Base-by-base conservation (phyloP, 2,888 invertebrate genomes). In the Ichneumoninae sp. region DNA sequence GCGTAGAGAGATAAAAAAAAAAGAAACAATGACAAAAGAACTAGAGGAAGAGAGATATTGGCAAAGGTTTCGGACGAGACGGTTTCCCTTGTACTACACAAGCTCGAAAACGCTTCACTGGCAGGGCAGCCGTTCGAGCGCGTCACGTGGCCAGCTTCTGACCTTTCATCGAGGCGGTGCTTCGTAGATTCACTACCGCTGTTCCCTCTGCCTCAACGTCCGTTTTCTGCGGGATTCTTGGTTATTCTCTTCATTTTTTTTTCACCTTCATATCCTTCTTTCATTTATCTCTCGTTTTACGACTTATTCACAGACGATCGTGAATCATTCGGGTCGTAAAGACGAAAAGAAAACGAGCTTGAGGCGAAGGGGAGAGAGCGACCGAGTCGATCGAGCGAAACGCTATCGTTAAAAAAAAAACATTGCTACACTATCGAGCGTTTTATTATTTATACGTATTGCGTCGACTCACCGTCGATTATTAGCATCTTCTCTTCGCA, bases 401-500 rank as follows among this genome's bases (percentile, higher is more conserved):
- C 30, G 7, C 47, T 50, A 22, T 19, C 1, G 6, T 16, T 1
- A 36, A 44, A 68, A 44, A 66, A 44, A 19, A 68, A 10, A 47
- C 26, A 26, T 0, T 57, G 8, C 16, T 33, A 62, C n/a, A 62
- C 33, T 30, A 33, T 62, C 16, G 50, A 19, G 30, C 8, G 50
- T 69, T 26, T 50, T 69, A 19, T 44, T 40, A 36, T 50, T 44
- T 69, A 22, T 50, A 50, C 30, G 16, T 50, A 44, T 22, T 69
- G 19, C 44, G 19, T 40, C 3, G 30, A 91, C 91, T 91, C 87
- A 93, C 93, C 93, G 62, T 93, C 93, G 86, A 93, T 93, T 86
- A 93, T 93, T 76, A 93, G 91, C 93, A 93, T 93, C 87, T 93
- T 93, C 82, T 93, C 93, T 84, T 93, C 93, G 84, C 93, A 93